Percentiles rank a stretch among this genome's conserved stretches.
Conservation (phyloP, 2,888 invertebrate species). For the Cantharis rufa region DNA sequence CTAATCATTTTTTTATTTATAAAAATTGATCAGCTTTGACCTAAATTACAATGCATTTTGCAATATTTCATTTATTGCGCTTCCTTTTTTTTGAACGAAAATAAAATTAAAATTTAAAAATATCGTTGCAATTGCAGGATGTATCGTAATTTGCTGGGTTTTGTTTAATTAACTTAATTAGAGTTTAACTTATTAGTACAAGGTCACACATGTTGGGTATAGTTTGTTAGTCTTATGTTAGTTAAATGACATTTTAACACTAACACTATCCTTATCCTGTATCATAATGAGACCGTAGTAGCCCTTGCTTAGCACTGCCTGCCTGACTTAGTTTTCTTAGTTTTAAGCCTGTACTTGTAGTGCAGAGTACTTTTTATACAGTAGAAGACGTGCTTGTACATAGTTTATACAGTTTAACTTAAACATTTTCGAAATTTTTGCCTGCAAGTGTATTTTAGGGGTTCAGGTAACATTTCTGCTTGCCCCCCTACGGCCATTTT, state of each 20-base stretch:
- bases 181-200: constrained; percentile 1
- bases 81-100: not conserved
- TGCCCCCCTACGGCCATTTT: not conserved
- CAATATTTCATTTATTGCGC: not conserved
- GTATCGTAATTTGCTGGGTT: not conserved
- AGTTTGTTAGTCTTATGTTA: constrained; percentile 5
- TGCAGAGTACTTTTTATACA: not conserved
- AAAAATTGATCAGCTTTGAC: not conserved
- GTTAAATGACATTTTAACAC: constrained; percentile 45
- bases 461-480: not conserved
- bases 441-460: not conserved
- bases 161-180: not conserved
- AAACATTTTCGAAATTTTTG: not conserved
- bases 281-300: constrained; percentile 43
- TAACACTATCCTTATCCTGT: constrained; percentile 45
- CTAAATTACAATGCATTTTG: not conserved
- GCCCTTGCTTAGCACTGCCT: constrained; percentile 53
- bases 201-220: constrained; percentile 2
- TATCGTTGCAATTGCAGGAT: not conserved
- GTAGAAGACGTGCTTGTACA: constrained; percentile 1
- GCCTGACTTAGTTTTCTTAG: constrained; percentile 40
- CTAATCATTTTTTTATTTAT: not conserved
- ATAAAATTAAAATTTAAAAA: not conserved
- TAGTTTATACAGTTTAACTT: not conserved
- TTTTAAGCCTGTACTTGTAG: constrained; percentile 8